A percentile compares a stretch with the other conserved stretches of the same genome.
Conservation (phyloP, 1,140 invertebrate genomes). For the Microplitis demolitor region DNA sequence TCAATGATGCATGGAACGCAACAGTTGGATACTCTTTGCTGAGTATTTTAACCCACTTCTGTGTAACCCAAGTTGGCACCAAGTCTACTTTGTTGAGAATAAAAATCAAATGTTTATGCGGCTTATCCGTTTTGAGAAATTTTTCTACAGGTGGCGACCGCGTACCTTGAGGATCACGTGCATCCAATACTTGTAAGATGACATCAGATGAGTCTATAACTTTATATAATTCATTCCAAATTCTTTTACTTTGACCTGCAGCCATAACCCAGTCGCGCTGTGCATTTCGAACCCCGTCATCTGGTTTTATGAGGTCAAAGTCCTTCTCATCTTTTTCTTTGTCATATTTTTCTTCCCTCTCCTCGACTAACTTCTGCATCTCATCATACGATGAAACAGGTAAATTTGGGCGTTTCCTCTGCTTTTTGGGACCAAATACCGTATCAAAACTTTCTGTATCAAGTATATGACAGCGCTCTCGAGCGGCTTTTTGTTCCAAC, state of each 20-base stretch:
- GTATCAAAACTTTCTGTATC: constrained; percentile 94
- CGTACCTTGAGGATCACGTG: constrained; percentile 94
- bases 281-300: constrained; percentile 76
- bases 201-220: constrained; percentile 99
- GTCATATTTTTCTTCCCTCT: constrained; percentile 78
- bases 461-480: constrained; percentile 89
- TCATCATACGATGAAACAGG: constrained; percentile 74
- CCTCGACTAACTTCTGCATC: constrained; percentile 72
- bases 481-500: constrained; percentile 90
- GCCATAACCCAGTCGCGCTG: constrained; percentile 86
- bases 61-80: constrained; percentile 96
- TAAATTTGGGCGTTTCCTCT: constrained; percentile 89
- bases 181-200: constrained; percentile 91
- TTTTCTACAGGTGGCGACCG: constrained; percentile 89
- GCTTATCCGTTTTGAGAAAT: constrained; percentile 77
- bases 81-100: constrained; percentile 84
- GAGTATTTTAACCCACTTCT: constrained; percentile 92
- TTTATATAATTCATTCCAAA: constrained; percentile 99
- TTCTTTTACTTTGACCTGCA: constrained; percentile 94
- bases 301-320: constrained; percentile 80
- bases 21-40: constrained; percentile 96
- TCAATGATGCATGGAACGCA: constrained; percentile 97
- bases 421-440: constrained; percentile 94
- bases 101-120: constrained; percentile 79
- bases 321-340: constrained; percentile 74